Evolutionary conservation across 1,140 invertebrate genomes (phyloP).

Genomic region (Zaprionus davidi): DNA sequence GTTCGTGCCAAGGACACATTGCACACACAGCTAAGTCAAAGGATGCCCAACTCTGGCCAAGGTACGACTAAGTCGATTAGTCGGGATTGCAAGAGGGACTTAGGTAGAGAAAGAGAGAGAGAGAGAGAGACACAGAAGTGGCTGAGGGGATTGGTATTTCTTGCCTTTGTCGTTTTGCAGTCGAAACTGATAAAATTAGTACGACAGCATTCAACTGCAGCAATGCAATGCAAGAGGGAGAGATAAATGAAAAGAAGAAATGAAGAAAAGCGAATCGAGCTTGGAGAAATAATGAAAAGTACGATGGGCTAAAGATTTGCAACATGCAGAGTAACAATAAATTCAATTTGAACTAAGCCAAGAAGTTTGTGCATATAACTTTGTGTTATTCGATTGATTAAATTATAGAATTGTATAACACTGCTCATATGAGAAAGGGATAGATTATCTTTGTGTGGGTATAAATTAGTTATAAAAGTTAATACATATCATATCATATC

Average conservation of each 20-base stretch:
- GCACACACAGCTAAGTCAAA: constrained; percentile 23
- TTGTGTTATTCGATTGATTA: too few relatives aligned
- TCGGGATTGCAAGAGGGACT: constrained; percentile 32
- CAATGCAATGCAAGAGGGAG: neutral
- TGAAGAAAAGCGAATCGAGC: neutral
- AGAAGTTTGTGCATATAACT: too few relatives aligned
- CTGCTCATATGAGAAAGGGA: too few relatives aligned
- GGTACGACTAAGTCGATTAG: constrained; percentile 46
- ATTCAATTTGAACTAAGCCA: too few relatives aligned
- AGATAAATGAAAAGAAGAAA: neutral
- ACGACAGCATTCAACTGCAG: constrained; percentile 31
- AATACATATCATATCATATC: too few relatives aligned
- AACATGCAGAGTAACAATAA: neutral
- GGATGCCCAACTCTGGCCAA: constrained; percentile 37
- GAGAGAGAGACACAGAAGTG: neutral
- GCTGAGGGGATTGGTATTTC: constrained; percentile 36
- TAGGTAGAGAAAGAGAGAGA: neutral
- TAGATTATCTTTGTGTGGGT: too few relatives aligned
- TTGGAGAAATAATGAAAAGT: neutral
- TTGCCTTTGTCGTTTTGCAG: constrained; percentile 44
- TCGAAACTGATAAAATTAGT: constrained; percentile 70
- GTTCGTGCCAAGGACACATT: constrained; percentile 68
- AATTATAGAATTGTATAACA: too few relatives aligned
- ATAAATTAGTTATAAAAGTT: too few relatives aligned
- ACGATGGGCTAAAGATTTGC: neutral